phyloP scores from a whole-genome alignment of 2,113 vertebrate species.

The Cinclus cinclus region DNA sequence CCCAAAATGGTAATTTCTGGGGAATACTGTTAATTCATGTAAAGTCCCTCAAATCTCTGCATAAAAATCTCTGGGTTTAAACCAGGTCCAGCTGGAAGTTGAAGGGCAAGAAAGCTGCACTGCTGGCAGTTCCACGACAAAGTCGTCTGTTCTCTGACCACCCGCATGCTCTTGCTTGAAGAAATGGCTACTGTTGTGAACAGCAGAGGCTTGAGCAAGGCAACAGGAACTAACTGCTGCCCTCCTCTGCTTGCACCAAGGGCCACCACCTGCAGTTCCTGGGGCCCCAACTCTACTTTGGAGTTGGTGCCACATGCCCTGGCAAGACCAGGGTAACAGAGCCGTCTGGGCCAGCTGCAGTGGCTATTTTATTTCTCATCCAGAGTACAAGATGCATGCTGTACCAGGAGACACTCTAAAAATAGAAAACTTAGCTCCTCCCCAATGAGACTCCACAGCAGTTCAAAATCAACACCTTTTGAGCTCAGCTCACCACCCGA shows the following conservation, averaged over 20 bases:
- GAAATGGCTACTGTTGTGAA: neutral
- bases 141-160: neutral
- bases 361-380: neutral
- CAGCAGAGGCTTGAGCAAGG: neutral
- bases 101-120: neutral
- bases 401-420: neutral
- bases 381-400: neutral
- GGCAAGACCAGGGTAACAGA: neutral
- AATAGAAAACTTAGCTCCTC: neutral
- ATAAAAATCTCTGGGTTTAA: neutral
- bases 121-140: neutral
- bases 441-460: neutral
- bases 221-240: neutral
- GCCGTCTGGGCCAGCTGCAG: fast-evolving
- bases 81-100: neutral
- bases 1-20: neutral
- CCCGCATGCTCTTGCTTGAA: neutral
- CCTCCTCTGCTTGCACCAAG: neutral
- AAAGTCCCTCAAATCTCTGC: neutral
- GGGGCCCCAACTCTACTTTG: fast-evolving
- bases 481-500: fast-evolving
- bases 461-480: neutral
- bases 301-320: fast-evolving
- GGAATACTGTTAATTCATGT: neutral
- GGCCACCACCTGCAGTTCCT: fast-evolving